Evolutionary conservation across 2,113 vertebrate genomes (phyloP), one percentile per base, ranked within the genome.

Genomic region (Campylorhamphus procurvoides): DNA sequence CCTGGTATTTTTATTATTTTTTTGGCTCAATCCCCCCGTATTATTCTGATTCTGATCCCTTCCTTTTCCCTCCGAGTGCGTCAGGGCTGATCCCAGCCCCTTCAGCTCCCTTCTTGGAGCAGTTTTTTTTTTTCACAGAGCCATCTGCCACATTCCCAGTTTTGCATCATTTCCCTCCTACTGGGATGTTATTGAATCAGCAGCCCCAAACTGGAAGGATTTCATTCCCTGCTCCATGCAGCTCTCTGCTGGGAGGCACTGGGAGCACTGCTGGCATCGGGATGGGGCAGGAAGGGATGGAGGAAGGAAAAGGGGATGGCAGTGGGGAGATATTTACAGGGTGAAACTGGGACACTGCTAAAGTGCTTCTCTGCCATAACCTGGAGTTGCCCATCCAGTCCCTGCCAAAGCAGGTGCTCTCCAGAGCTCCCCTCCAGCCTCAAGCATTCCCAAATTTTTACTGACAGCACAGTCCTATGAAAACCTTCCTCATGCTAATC

Each of bases 131-230:
- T 52, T 3, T 7, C 28, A 18, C 59, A 3, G 83, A 94, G 76
- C 94, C 94, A 95, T 96, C 94, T 96, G 96, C 87, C 93, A 66
- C 91, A 2, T 24, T 4, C 59, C 83, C 17, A 1, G 8, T 13
- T 15, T 27, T 35, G 89, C 86, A 75, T 35, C 79, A 9, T 8
- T 12, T 63, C 87, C 89, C 91, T 89, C 83, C 93, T 81, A 39
- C 67, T 19, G 9, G 71, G 49, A 71, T 19, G 59, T 15, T 16
- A 29, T 6, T 24, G 80, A 84, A n/a, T 12, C 31, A 84, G 90
- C 81, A 68, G 86, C 84, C 9, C 31, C 69, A 29, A 28, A 7
- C 68, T 24, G 87, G 81, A 24, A 37, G 47, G 1, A 3, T 4
- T 53, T 1, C 12, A 16, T 7, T 50, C 81, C 84, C 94, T 10